phyloP scores from a whole-genome alignment of 2,797 vertebrate genomes.

The Anisognathus igniventris region DNA sequence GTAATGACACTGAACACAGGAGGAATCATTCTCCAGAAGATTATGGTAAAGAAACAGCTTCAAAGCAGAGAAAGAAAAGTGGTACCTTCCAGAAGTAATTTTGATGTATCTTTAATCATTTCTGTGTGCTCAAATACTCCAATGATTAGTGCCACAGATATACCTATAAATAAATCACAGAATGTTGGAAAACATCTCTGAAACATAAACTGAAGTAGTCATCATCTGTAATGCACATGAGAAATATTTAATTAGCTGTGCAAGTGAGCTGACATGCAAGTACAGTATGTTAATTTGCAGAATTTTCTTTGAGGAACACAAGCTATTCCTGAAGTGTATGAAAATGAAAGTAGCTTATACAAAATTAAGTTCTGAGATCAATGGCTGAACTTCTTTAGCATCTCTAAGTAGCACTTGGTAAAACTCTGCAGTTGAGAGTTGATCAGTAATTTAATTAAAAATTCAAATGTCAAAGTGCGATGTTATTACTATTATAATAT shows the following conservation, averaged over 20 bases:
- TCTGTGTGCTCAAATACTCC: constrained; percentile 39
- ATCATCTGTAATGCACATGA: constrained; percentile 20
- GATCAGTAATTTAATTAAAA: background rate
- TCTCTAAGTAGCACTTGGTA: background rate
- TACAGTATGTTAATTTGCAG: constrained; percentile 33
- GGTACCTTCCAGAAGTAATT: constrained; percentile 45
- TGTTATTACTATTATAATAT: background rate
- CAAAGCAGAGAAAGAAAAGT: constrained; percentile 41
- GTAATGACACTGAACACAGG: constrained; percentile 27
- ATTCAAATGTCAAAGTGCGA: background rate
- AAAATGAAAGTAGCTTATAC: constrained; percentile 27
- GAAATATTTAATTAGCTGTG: constrained; percentile 57
- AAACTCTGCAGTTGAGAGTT: background rate
- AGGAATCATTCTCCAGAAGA: constrained; percentile 27
- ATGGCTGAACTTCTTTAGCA: background rate
- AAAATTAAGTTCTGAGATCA: constrained; percentile 27
- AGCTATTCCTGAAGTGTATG: background rate
- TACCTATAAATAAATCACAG: constrained; percentile 56
- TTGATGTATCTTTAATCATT: constrained; percentile 65
- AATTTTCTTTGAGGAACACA: constrained; percentile 35
- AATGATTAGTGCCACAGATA: constrained; percentile 34
- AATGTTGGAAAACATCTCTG: constrained; percentile 46
- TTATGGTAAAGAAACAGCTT: constrained; percentile 30
- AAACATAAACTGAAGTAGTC: constrained; percentile 42
- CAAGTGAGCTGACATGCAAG: constrained; percentile 24